These are phyloP conservation scores for Tragelaphus imberbis DNA, from an alignment of 2,113 vertebrate genomes.

Conservation along the genomic window DNA sequence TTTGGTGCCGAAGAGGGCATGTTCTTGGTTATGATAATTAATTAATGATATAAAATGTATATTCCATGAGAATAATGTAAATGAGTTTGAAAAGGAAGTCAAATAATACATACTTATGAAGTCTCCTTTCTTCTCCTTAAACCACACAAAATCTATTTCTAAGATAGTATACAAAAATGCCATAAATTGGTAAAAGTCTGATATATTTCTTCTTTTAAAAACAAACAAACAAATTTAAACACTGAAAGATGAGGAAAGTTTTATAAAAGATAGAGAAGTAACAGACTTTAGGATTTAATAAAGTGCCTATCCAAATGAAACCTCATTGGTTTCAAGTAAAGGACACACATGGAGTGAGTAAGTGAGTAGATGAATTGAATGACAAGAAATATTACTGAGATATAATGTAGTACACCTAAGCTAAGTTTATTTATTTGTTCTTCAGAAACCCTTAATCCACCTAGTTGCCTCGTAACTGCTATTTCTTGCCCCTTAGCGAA, in stretches of 20 bases:
- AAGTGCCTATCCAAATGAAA: neutral
- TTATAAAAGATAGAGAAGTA: neutral
- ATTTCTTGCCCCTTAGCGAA: slow-evolving; percentile 47
- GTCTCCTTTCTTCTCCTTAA: neutral
- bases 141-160: neutral
- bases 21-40: neutral
- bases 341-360: neutral
- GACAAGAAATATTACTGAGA: slow-evolving; percentile 30
- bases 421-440: slow-evolving; percentile 26
- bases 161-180: neutral
- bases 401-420: neutral
- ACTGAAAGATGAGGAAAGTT: neutral
- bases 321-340: neutral
- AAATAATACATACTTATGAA: neutral
- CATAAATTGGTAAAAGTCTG: neutral
- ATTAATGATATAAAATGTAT: neutral
- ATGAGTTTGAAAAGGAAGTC: neutral
- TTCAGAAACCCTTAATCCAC: slow-evolving; percentile 30
- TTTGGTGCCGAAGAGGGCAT: neutral
- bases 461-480: slow-evolving; percentile 25
- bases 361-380: neutral
- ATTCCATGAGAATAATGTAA: neutral
- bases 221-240: neutral
- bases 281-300: neutral
- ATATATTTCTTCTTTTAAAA: neutral